Conservation (phyloP, 2,888 invertebrate genomes). For the Apodemia hepburni region DNA sequence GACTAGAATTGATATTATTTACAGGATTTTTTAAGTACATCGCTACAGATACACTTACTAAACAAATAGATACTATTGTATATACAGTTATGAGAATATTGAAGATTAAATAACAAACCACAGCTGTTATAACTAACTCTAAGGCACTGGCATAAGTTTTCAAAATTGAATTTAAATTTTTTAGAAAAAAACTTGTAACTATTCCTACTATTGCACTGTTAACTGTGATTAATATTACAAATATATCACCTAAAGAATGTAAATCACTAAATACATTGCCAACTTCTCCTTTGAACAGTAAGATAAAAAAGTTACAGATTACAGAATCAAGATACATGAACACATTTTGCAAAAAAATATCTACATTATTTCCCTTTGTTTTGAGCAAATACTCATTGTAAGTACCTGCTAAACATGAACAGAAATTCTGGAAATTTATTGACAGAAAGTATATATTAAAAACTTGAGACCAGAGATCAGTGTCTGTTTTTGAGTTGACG, state of each 20-base stretch:
- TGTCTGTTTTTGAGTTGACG: constrained; percentile 45
- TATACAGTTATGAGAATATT: constrained; percentile 90
- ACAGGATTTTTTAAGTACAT: constrained; percentile 96
- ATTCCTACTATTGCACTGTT: constrained; percentile 96
- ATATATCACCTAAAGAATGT: constrained; percentile 80
- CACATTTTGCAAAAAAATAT: constrained; percentile 95
- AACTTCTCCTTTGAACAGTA: constrained; percentile 84
- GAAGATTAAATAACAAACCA: constrained; percentile 92
- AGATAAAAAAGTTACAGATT: constrained; percentile 90
- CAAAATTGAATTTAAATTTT: constrained; percentile 95
- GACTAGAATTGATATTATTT: constrained; percentile 59
- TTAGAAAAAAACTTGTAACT: constrained; percentile 95
- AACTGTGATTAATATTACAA: constrained; percentile 89
- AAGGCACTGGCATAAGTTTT: constrained; percentile 97
- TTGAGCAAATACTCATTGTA: constrained; percentile 97
- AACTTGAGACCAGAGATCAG: constrained; percentile 56
- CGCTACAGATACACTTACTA: constrained; percentile 91
- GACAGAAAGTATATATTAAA: constrained; percentile 82
- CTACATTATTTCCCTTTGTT: constrained; percentile 89
- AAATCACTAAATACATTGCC: constrained; percentile 80
- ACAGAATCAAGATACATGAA: constrained; percentile 98
- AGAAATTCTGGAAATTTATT: constrained; percentile 89
- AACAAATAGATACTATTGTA: constrained; percentile 89
- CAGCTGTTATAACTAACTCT: constrained; percentile 93
- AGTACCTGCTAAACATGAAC: constrained; percentile 96